Base-by-base conservation (phyloP, 2,888 invertebrate species). In the Acleris literana region DNA sequence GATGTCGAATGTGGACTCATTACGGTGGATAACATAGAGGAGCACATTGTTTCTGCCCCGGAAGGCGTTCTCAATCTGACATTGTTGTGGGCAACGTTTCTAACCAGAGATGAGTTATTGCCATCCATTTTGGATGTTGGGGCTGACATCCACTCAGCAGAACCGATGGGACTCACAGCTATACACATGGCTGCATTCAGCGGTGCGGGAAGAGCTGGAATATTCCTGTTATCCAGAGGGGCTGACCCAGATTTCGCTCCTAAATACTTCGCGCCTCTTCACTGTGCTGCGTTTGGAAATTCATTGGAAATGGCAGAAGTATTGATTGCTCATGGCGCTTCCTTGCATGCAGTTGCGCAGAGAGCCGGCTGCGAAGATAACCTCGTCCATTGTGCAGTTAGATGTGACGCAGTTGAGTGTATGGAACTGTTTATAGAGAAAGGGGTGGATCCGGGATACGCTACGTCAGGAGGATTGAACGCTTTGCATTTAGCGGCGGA, bases 271-370 rank as follows among this genome's bases (percentile, higher is more conserved):
- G 95, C 96, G 33, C 97, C 98, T 0, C 92, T 98, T 60, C 98
- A 98, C 81, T 97, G 97, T 80, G 97, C 97, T 2, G 97, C 97
- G 0, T 97, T 97, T 85, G 97, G 97, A 4, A 97, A 97, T 76
- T 95, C 97, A 33, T 93, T 95, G 6, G 95, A 96, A 78, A 96
- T 96, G 0, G 96, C 96, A 13, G 95, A 95, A 82, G 92, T 97
- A 71, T 93, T 98, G 29, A 93, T 97, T 52, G 94, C 95, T 49
- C 94, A 94, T 71, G 95, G 95, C 1, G 95, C 96, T 5, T 93
- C 94, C 51, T 93, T 97, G 48, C 94, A 94, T 61, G 93, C 95
- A 52, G 95, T 96, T n/a, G 95, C 94, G 0, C 95, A 93, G 72
- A 93, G 94, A 78, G 90, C 92, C 16, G 94, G 95, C 58, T 94